phyloP scores from a whole-genome alignment of 2,797 vertebrate species.

The Cossypha niveicapilla region DNA sequence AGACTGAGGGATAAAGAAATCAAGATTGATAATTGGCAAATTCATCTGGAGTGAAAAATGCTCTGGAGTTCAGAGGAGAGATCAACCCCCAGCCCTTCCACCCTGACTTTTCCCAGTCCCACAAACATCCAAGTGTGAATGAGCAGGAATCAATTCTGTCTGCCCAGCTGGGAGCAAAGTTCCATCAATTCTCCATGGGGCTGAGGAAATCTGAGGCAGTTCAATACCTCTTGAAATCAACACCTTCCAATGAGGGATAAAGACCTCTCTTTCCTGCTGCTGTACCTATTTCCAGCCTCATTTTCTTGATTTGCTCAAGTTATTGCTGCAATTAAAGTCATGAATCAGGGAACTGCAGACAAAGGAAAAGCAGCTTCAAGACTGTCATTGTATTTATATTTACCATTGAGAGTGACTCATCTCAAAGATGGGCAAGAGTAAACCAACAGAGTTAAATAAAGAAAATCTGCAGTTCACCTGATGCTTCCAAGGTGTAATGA shows the following conservation, averaged over 20 bases:
- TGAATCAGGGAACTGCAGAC: neutral
- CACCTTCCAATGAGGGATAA: neutral
- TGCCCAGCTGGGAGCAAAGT: neutral
- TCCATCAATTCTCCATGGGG: neutral
- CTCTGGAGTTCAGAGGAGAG: neutral
- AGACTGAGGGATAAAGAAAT: neutral
- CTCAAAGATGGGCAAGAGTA: neutral
- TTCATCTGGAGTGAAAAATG: constrained; percentile 7
- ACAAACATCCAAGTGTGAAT: neutral
- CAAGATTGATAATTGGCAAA: neutral
- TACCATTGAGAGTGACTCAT: neutral
- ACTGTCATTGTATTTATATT: neutral
- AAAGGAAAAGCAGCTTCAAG: neutral
- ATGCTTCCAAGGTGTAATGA: neutral
- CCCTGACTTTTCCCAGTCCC: neutral
- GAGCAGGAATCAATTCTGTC: neutral
- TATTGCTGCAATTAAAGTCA: neutral
- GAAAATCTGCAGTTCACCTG: neutral
- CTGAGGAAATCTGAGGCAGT: neutral
- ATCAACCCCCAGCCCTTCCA: neutral
- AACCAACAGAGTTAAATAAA: neutral
- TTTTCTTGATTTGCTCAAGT: neutral
- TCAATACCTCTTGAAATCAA: neutral
- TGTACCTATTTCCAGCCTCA: neutral
- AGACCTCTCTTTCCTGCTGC: neutral